These are phyloP conservation scores for Eonycteris spelaea DNA, from an alignment of 2,113 vertebrate genomes.

Conservation along the genomic window DNA sequence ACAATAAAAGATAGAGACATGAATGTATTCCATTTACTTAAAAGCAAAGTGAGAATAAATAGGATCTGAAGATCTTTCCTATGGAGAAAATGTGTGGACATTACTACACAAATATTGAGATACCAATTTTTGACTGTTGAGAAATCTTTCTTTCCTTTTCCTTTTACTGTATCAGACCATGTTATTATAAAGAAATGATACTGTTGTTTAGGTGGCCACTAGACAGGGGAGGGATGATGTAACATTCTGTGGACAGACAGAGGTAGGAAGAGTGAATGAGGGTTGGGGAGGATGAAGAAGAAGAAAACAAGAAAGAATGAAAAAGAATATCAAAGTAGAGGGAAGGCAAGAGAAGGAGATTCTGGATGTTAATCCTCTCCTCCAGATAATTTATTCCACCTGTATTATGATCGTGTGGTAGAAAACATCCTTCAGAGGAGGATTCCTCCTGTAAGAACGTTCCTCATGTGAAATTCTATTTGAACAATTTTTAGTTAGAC, in stretches of 20 bases:
- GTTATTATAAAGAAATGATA: not conserved
- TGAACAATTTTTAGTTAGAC: slow-evolving; percentile 69
- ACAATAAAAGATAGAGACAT: not conserved
- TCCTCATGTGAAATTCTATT: slow-evolving; percentile 70
- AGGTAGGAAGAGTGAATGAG: not conserved
- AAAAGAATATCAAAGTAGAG: not conserved
- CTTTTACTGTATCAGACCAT: not conserved
- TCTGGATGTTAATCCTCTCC: slow-evolving; percentile 36
- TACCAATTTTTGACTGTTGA: not conserved
- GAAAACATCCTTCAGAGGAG: slow-evolving; percentile 39
- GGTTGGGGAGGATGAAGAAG: not conserved
- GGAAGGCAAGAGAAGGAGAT: not conserved
- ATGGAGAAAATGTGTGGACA: not conserved
- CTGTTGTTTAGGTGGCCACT: not conserved
- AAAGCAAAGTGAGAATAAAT: slow-evolving; percentile 33
- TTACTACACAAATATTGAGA: not conserved
- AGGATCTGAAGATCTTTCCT: not conserved
- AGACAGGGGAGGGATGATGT: not conserved
- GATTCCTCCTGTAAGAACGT: slow-evolving; percentile 60
- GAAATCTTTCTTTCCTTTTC: not conserved
- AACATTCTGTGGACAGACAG: not conserved
- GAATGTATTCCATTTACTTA: not conserved
- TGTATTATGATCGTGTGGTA: slow-evolving; percentile 62
- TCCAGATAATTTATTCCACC: slow-evolving; percentile 45
- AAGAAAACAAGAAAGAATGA: not conserved